These are phyloP conservation scores for Alloscopus bannaensis DNA, from an alignment of 2,888 invertebrate species.

Conservation along the genomic window DNA sequence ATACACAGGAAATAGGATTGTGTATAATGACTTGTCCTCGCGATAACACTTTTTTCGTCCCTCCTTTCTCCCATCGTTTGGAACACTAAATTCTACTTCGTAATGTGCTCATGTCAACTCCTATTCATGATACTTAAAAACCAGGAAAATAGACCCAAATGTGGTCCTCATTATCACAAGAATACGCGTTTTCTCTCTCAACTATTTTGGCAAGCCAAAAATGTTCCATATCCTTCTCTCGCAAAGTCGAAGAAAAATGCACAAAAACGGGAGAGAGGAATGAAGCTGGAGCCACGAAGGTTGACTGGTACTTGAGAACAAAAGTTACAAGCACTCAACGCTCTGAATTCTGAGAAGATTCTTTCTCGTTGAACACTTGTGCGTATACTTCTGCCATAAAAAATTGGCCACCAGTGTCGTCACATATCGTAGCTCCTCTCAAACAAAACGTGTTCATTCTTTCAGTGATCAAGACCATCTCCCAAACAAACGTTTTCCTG, in stretches of 20 bases:
- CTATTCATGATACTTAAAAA: slow-evolving; percentile 18
- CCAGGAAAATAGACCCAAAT: slow-evolving; percentile 4
- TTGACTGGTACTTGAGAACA: neutral
- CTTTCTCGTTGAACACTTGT: neutral
- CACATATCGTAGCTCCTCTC: too few relatives aligned
- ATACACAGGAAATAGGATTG: too few relatives aligned
- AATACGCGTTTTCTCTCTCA: neutral
- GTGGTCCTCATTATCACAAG: slow-evolving; percentile 18
- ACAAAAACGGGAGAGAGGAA: neutral
- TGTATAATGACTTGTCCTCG: too few relatives aligned
- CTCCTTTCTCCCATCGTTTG: neutral
- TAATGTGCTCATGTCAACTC: slow-evolving; percentile 13
- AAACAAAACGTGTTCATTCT: too few relatives aligned
- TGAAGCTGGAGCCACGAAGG: neutral
- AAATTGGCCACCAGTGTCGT: too few relatives aligned
- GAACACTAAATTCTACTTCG: slow-evolving; percentile 2
- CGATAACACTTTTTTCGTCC: neutral
- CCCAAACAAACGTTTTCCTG: too few relatives aligned
- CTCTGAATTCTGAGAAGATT: neutral
- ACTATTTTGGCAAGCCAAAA: slow-evolving; percentile 4
- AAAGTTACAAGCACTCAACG: neutral
- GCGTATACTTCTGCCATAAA: too few relatives aligned
- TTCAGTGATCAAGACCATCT: too few relatives aligned
- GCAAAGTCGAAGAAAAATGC: neutral
- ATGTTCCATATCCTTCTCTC: too few relatives aligned